Conservation (phyloP, 2,113 vertebrate genomes). For the Carettochelys insculpta region DNA sequence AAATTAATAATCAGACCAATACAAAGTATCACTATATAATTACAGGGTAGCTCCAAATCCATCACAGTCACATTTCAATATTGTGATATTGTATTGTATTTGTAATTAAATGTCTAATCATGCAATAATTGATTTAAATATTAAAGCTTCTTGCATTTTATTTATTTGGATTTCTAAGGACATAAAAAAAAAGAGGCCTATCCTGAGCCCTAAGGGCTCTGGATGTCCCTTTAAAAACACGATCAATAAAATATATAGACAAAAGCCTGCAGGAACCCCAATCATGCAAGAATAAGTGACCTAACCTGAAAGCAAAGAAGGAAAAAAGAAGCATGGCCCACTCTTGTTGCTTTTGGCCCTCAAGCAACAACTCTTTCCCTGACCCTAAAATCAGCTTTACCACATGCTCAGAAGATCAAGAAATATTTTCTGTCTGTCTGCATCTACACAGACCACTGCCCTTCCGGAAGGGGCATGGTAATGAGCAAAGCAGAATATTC, state of each 20-base stretch:
- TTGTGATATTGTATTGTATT: too few species aligned
- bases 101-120: background rate
- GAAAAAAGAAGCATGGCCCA: background rate
- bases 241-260: slow-evolving; percentile 26
- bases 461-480: too few species aligned
- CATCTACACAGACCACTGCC: too few species aligned
- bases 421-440: background rate
- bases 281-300: slow-evolving; percentile 7
- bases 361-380: background rate
- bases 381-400: slow-evolving; percentile 36
- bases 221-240: slow-evolving; percentile 19
- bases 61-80: background rate
- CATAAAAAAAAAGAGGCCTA: background rate
- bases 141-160: background rate
- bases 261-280: slow-evolving; percentile 14
- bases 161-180: background rate
- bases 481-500: too few species aligned
- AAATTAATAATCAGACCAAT: background rate
- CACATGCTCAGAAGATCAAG: slow-evolving; percentile 32
- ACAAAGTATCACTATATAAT: background rate
- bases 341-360: background rate
- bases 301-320: slow-evolving; percentile 30
- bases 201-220: background rate
- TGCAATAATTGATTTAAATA: slow-evolving; percentile 6
- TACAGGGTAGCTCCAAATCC: background rate